Evolutionary conservation across 2,797 vertebrate genomes (phyloP).

Genomic region (Anabas testudineus): DNA sequence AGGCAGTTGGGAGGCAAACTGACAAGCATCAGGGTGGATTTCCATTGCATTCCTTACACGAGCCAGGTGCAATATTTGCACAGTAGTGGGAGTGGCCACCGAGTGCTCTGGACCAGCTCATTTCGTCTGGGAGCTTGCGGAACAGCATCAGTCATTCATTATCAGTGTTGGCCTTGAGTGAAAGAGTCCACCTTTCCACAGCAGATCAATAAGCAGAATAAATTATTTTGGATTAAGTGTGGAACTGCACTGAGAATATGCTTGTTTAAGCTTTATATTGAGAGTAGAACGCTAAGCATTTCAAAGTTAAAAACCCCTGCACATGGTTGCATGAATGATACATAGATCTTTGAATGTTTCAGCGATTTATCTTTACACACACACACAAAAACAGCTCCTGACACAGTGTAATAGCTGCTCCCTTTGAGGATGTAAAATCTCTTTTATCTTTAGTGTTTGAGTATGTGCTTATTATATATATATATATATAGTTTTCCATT

Average conservation of each 20-base stretch:
- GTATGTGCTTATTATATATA: constrained; percentile 13
- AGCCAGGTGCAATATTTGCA: constrained; percentile 33
- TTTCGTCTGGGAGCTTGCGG: constrained; percentile 39
- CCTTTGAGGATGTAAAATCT: constrained; percentile 21
- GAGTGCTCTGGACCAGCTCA: constrained; percentile 6
- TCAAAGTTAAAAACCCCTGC: constrained; percentile 13
- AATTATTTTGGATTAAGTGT: constrained; percentile 54
- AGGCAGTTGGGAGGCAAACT: constrained; percentile 8
- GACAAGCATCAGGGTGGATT: constrained; percentile 38
- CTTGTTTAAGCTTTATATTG: constrained; percentile 30
- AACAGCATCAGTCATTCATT: constrained; percentile 43
- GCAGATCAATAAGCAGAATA: constrained; percentile 57
- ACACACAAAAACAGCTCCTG: constrained; percentile 21
- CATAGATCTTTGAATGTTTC: constrained; percentile 22
- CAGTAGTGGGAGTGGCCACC: constrained; percentile 25
- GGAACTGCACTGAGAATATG: constrained; percentile 20
- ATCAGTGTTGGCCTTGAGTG: constrained; percentile 36
- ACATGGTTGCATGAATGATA: constrained; percentile 25
- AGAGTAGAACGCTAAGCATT: constrained; percentile 42
- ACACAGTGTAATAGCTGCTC: constrained; percentile 24
- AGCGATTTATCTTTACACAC: constrained; percentile 38
- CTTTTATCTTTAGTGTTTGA: constrained; percentile 23
- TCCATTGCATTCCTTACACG: constrained; percentile 16
- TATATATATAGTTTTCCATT: constrained; percentile 23
- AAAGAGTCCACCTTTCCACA: constrained; percentile 44